Percentiles rank a stretch among this genome's conserved stretches.
Conservation (phyloP, 1,140 invertebrate genomes). For the Ericerus pela region DNA sequence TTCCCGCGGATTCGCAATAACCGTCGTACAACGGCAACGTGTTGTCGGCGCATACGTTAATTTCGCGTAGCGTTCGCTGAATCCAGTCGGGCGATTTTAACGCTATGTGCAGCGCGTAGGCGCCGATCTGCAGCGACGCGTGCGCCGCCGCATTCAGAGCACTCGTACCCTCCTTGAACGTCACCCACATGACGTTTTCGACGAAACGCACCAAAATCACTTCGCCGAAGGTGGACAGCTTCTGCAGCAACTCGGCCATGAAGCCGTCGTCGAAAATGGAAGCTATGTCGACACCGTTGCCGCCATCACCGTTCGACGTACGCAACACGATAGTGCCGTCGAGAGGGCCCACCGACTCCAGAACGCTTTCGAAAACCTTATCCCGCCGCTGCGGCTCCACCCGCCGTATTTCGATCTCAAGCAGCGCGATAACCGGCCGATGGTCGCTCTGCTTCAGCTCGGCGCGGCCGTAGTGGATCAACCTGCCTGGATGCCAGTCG, state of each 20-base stretch:
- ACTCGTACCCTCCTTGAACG: slow-evolving; percentile 69
- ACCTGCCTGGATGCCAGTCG: slow-evolving; percentile 57
- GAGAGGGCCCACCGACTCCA: slow-evolving; percentile 76
- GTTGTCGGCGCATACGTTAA: slow-evolving; percentile 66
- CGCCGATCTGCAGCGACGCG: slow-evolving; percentile 33
- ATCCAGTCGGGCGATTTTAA: slow-evolving; percentile 76
- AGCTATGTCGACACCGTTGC: background rate
- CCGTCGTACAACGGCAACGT: slow-evolving; percentile 49
- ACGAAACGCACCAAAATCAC: slow-evolving; percentile 81
- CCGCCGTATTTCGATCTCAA: slow-evolving; percentile 72
- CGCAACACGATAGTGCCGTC: slow-evolving; percentile 62
- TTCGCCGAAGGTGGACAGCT: slow-evolving; percentile 62
- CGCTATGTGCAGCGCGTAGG: slow-evolving; percentile 49
- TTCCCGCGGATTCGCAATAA: slow-evolving; percentile 26
- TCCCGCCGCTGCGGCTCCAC: slow-evolving; percentile 57
- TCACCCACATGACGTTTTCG: slow-evolving; percentile 75
- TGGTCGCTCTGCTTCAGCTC: slow-evolving; percentile 98
- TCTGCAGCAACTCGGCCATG: slow-evolving; percentile 51
- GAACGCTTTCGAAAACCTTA: slow-evolving; percentile 66
- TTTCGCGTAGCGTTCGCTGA: slow-evolving; percentile 59
- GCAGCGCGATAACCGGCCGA: slow-evolving; percentile 75
- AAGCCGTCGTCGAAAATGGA: slow-evolving; percentile 46
- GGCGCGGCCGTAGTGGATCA: slow-evolving; percentile 77
- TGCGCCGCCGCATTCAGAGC: slow-evolving; percentile 57
- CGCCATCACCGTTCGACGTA: too few species aligned